Base-by-base conservation (phyloP, 2,888 invertebrate genomes). In the Chorisops tibialis region DNA sequence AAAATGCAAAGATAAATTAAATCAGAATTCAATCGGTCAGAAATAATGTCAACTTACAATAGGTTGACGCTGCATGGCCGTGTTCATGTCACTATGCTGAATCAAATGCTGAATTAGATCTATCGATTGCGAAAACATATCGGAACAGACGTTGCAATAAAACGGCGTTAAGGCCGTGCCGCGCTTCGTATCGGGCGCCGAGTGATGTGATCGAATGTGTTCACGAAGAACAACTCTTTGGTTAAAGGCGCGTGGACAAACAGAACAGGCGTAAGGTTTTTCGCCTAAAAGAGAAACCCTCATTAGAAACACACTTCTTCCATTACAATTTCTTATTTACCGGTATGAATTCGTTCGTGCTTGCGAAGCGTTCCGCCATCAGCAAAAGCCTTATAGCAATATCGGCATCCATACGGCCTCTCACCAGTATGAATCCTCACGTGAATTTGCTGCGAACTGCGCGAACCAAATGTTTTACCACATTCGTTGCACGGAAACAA, bases 351-450 rank as follows among this genome's bases (percentile, higher is more conserved):
- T 9, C 92, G 81, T 72, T 92, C 92, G 73, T 92, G 92, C 72
- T 92, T 92, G 35, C 92, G 79, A 47, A 92, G 75, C 1, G 92
- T 92, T 21, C 92, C 92, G 39, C 92, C 92, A 74, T 92, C 92
- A 0, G 92, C 92, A 74, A 92, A 92, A 0, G 91, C 91, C 73
- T 92, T 92, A 91, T 91, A 91, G 73, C 92, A 92, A 76, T 87
- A 92, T 9, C 89, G 83, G 72, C 92, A 92, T 0, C 89, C 90
- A 71, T 92, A 92, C 0, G 91, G 92, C 39, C 91, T 81, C 74
- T 92, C 92, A 3, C 78, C 90, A 0, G 92, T 92, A 73, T 92
- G 92, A 67, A 92, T 91, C 48, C 92, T 84, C 52, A 91, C 85
- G 76, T 92, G 92, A 69, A 92, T 92, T 78, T 92, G 91, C 70